Percentiles rank a stretch among this genome's conserved stretches.
Conservation (phyloP, 2,888 invertebrate species). For the Cryptosula pallasiana region DNA sequence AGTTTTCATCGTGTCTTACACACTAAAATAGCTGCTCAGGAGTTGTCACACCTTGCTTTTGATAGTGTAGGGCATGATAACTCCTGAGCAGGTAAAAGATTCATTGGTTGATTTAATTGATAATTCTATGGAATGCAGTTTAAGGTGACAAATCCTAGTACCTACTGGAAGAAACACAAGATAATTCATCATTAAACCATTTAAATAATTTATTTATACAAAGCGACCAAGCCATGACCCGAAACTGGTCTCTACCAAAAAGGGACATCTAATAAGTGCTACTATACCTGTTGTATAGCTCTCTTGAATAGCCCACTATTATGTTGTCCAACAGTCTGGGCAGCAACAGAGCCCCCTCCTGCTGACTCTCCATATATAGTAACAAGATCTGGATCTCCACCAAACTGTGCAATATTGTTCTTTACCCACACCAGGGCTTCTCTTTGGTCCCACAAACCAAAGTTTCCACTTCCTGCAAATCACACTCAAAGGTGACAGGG, state of each 20-base stretch:
- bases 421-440: constrained; percentile 36
- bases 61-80: too few species aligned
- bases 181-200: not conserved
- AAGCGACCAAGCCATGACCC: too few species aligned
- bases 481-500: too few species aligned
- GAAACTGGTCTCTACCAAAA: too few species aligned
- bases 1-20: too few species aligned
- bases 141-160: not conserved
- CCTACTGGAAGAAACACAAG: not conserved
- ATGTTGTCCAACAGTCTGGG: constrained; percentile 32
- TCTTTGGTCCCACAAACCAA: constrained; percentile 37
- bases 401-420: constrained; percentile 33
- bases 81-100: too few species aligned
- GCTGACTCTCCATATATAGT: constrained; percentile 38
- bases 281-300: not conserved
- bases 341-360: constrained; percentile 33
- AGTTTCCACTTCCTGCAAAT: constrained; percentile 34
- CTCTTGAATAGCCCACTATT: constrained; percentile 27
- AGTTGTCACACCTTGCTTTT: too few species aligned
- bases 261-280: too few species aligned
- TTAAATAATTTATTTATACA: too few species aligned
- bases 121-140: not conserved
- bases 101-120: too few species aligned
- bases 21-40: too few species aligned
- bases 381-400: constrained; percentile 33